These are phyloP conservation scores for Drymonia ruficornis DNA, from an alignment of 2,888 invertebrate genomes.

Conservation along the genomic window DNA sequence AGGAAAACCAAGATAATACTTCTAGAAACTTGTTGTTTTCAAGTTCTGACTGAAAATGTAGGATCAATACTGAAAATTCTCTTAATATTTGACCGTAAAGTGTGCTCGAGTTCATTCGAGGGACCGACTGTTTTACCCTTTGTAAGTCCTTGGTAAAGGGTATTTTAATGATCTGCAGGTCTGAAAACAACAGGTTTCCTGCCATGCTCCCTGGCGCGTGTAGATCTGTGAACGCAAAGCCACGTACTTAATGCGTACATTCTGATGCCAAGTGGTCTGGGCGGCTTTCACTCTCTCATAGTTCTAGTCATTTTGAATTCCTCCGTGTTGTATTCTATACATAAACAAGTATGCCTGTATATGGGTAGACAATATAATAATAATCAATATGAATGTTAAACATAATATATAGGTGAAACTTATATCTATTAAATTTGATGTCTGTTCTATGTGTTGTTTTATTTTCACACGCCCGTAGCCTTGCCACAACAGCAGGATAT, in stretches of 20 bases:
- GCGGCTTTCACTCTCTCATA: conserved; percentile 75
- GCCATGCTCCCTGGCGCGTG: too few species aligned
- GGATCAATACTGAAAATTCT: too few species aligned
- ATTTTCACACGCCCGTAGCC: background rate
- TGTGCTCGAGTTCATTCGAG: too few species aligned
- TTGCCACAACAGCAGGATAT: too few species aligned
- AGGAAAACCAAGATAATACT: background rate
- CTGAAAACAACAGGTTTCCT: too few species aligned
- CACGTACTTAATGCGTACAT: conserved; percentile 30
- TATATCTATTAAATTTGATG: conserved; percentile 84
- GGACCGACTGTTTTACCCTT: too few species aligned
- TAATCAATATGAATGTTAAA: conserved; percentile 81
- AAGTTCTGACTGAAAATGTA: background rate
- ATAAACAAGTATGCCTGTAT: conserved; percentile 75
- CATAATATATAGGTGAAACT: conserved; percentile 80
- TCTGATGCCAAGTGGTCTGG: conserved; percentile 43
- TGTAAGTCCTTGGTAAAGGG: too few species aligned
- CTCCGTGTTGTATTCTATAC: conserved; percentile 72
- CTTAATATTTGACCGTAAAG: too few species aligned
- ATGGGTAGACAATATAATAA: conserved; percentile 81
- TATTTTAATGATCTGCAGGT: too few species aligned
- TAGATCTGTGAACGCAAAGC: conserved; percentile 15
- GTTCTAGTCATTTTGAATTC: conserved; percentile 82
- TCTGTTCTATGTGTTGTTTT: conserved; percentile 67
- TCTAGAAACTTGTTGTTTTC: background rate